Evolutionary conservation across 2,888 invertebrate genomes (phyloP), one percentile per base, ranked within the genome.

Genomic region (Hirudinaria manillensis): DNA sequence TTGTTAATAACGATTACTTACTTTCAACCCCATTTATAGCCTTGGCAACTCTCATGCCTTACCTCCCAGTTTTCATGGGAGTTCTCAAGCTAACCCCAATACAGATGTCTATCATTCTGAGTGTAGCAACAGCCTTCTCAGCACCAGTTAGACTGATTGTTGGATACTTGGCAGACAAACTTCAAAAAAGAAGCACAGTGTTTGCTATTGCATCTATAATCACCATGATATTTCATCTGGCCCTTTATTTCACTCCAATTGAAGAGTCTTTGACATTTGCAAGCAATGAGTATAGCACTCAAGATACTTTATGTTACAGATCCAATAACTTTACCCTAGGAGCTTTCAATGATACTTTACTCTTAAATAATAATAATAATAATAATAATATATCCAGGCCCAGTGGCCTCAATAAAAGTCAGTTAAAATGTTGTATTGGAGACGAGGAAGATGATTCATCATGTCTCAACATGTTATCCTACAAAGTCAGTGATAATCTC

Each of bases 11-110:
- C 10, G 24, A 1, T 61, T 16, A 61, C 24, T 13, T 61, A 19
- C 10, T 53, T 16, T 21, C 13, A 53, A 53, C 13, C 53, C 13
- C 2, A 21, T 61, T 61, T 61, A 38, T 85, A 93, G 93, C 91
- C 80, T 87, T 93, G 81, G 92, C 93, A 79, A 91, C 91, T 81
- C 88, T 94, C 78, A 89, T 91, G 81, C 91, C 93, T 10, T 91
- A 92, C 85, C 89, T 94, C 78, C 90, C 92, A 27, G 87, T 91
- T 76, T 92, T 92, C 86, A 91, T 92, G 90, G 86, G 88, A 78
- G 87, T 88, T 77, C 87, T 90, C 78, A 93, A 93, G 0, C 85
- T 94, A 79, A 90, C 90, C 74, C 87, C 89, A 78, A 89, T 89
- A 74, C 92, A 94, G 84, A 89, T 90, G 51, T 89, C 91, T 29